Base-by-base conservation (phyloP, 2,113 vertebrate genomes). In the Sebastes schlegelii region DNA sequence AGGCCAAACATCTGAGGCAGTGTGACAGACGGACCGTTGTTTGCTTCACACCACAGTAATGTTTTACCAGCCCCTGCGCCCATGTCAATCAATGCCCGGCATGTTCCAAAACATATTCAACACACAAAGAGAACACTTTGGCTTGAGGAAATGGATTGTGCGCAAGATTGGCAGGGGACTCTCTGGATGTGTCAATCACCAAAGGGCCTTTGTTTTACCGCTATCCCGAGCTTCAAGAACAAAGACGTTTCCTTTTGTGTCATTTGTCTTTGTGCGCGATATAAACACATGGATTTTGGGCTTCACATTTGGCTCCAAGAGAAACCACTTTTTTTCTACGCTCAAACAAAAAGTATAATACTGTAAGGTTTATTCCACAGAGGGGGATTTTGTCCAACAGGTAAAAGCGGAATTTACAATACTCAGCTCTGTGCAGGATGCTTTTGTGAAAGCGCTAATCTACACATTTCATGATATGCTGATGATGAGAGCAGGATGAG, bases 91-190 rank as follows among this genome's bases (percentile, higher is more conserved):
- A 95, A 94, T 94, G 91, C 83, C 85, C 91, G 85, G 92, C 94
- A 93, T 96, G 95, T 94, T 93, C 94, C 89, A 93, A 94, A 95
- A 96, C 95, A 96, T 95, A 96, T 95, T 96, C 95, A 95, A 96
- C 3, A 89, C 93, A 94, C 92, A 96, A 95, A 93, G 93, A 95
- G 94, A 96, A 94, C 89, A 93, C 87, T 94, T 96, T 95, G 93
- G 93, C 95, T 95, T 52, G 90, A 94, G 95, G 94, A 94, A 94
- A 95, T 95, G 88, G 90, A 91, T 91, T 88, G 85, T 86, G 80
- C 23, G n/a, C 5, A 55, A 88, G 90, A 93, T 89, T 91, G 92
- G 86, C 89, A 88, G 83, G 84, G 69, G 86, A 83, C 83, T 93
- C 83, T 88, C 79, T 86, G 89, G 70, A 89, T 77, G 78, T 89